Evolutionary conservation across 2,888 invertebrate genomes (phyloP), one percentile per base, ranked within the genome.

Genomic region (Marasmarcha lunaedactyla): DNA sequence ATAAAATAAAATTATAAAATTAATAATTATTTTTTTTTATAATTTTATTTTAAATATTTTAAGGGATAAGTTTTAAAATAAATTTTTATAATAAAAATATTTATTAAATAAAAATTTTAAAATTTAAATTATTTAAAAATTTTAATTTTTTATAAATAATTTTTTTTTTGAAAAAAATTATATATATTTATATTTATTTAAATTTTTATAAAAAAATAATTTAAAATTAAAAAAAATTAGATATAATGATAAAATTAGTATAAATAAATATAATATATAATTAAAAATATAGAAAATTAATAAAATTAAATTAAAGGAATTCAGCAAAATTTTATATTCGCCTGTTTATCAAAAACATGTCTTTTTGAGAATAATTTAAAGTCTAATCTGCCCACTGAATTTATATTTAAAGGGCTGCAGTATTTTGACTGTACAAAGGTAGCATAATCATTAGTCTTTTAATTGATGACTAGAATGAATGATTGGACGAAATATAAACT

Each of bases 261-360:
- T 81, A 20, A n/a, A 85, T 86, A 77, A 69, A 86, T 85, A 86
- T 86, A 86, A 85, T 86, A 86, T 81, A 73, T 65, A 58, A 59
- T 38, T 40, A 38, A 35, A 42, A 52, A 63, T 39, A 54, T 52
- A 49, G 58, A 55, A 48, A 55, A 51, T 53, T 61, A 47, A 40
- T 52, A 52, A 51, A 53, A 56, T 51, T 33, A 79, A 72, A 59
- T 57, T 50, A 73, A 85, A 88, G 79, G 79, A 89, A 89, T 76
- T 88, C 78, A 85, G 85, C 88, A 88, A 88, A 85, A 59, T 49
- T 71, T 63, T 64, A 83, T 87, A 69, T 86, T 85, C 85, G 86
- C 85, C 85, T 90, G 89, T 90, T 90, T 90, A 90, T 74, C 87
- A 90, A 90, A 90, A 90, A 90, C 89, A 89, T 89, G 85, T 86